Evolutionary conservation across 2,888 invertebrate genomes (phyloP).

Genomic region (Phymatocera aterrima): DNA sequence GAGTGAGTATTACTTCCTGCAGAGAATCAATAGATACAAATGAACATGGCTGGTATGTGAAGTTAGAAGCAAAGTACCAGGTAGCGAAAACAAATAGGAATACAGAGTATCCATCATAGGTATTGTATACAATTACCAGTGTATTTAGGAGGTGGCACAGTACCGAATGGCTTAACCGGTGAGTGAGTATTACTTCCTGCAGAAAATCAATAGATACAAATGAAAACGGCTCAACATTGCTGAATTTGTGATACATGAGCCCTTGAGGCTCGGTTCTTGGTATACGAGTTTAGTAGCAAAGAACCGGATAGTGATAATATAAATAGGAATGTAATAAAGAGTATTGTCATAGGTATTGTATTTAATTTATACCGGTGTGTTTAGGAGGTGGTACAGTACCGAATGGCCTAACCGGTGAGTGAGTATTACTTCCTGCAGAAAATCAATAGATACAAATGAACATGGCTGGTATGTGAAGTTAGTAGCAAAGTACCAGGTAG

Average conservation of each 20-base stretch:
- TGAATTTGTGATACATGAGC: too few relatives aligned
- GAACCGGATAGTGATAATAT: not conserved
- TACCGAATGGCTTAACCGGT: not conserved
- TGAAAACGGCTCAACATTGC: too few relatives aligned
- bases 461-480: not conserved
- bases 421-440: not conserved
- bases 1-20: not conserved
- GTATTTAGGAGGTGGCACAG: conserved; percentile 1
- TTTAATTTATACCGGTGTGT: not conserved
- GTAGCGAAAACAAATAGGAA: not conserved
- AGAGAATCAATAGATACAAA: not conserved
- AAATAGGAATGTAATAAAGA: not conserved
- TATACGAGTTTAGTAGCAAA: too few relatives aligned
- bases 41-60: not conserved
- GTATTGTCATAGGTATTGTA: too few relatives aligned
- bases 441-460: not conserved
- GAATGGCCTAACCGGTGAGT: not conserved
- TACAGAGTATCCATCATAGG: not conserved
- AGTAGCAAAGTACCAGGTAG: not conserved
- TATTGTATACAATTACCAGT: too few relatives aligned
- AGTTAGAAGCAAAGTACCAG: not conserved
- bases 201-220: not conserved
- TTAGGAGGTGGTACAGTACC: not conserved
- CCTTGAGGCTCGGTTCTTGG: too few relatives aligned
- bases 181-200: not conserved